Evolutionary conservation across 2,797 vertebrate genomes (phyloP), one percentile per base, ranked within the genome.

Genomic region (Selene dorsalis): DNA sequence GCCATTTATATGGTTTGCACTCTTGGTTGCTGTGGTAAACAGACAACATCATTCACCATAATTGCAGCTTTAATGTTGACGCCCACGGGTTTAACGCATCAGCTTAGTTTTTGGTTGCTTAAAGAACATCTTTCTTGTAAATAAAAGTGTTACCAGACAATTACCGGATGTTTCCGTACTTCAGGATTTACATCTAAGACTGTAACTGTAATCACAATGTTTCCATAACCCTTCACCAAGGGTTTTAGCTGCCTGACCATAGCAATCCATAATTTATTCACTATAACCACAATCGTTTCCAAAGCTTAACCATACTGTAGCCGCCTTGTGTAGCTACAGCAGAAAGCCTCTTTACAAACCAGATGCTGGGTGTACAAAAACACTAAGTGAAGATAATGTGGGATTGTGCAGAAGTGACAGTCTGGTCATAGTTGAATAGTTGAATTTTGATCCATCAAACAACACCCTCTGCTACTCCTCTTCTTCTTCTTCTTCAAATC

Each of bases 51-150:
- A 56, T 41, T 58, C 16, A 17, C 32, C 6, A 58, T 53, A 28
- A 59, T 7, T 43, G 39, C 55, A 60, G 47, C 43, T 66, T 77
- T 77, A 63, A 77, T 16, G 56, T 3, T 55, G 14, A 26, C 22
- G 26, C 20, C 12, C 24, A 53, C 13, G 14, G 24, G 12, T 48
- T 48, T 48, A 48, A 8, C 17, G 3, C 9, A 20, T 48, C 47
- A 12, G 18, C 9, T 48, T 48, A 10, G 20, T 20, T n/a, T 9
- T 9, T 10, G 7, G 47, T 48, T 48, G 7, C 18, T n/a, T 48
- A 10, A 48, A 9, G 47, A 48, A 20, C 45, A 20, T 20, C 45
- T 20, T 6, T 47, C 17, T 47, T 47, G 17, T 47, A 20, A 20
- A 7, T 47, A 47, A 18, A 47, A 47, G 17, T 16, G 13, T 4